Evolutionary conservation across 2,888 invertebrate species (phyloP).

Genomic region (Caenorhabditis sp.): DNA sequence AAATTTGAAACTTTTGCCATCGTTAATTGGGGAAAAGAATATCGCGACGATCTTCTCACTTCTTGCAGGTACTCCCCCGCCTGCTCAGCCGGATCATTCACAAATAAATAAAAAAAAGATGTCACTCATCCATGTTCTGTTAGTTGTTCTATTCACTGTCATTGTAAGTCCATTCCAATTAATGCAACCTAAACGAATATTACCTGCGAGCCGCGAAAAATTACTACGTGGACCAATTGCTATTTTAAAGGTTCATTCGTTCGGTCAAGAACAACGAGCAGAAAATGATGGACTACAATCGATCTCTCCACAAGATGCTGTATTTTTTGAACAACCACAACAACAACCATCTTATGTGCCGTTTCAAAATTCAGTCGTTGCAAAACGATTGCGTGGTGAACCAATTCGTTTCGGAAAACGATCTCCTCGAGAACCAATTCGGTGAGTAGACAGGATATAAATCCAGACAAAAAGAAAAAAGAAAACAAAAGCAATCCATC

Average conservation of each 20-base stretch:
- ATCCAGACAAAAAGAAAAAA: background rate
- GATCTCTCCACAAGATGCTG: background rate
- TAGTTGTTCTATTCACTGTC: constrained; percentile 32
- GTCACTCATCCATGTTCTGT: constrained; percentile 5
- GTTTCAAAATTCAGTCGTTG: constrained; percentile 27
- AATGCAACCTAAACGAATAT: constrained; percentile 34
- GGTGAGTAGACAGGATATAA: too few species aligned
- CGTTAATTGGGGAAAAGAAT: background rate
- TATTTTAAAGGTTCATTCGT: constrained; percentile 34
- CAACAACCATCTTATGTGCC: background rate
- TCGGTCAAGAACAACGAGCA: constrained; percentile 16
- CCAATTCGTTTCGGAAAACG: constrained; percentile 69
- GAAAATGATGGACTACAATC: background rate
- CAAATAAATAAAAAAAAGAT: background rate
- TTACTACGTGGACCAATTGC: constrained; percentile 34
- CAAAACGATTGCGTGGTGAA: constrained; percentile 56
- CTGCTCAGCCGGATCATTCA: constrained; percentile 24
- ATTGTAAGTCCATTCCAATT: constrained; percentile 43
- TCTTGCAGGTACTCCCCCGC: constrained; percentile 41
- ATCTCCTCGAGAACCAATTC: constrained; percentile 67
- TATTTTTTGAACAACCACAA: constrained; percentile 5
- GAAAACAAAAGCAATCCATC: background rate
- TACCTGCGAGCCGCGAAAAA: constrained; percentile 29
- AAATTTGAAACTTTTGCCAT: background rate
- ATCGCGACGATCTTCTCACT: background rate